Evolutionary conservation across 2,797 vertebrate species (phyloP).

Genomic region (Ceryle rudis): DNA sequence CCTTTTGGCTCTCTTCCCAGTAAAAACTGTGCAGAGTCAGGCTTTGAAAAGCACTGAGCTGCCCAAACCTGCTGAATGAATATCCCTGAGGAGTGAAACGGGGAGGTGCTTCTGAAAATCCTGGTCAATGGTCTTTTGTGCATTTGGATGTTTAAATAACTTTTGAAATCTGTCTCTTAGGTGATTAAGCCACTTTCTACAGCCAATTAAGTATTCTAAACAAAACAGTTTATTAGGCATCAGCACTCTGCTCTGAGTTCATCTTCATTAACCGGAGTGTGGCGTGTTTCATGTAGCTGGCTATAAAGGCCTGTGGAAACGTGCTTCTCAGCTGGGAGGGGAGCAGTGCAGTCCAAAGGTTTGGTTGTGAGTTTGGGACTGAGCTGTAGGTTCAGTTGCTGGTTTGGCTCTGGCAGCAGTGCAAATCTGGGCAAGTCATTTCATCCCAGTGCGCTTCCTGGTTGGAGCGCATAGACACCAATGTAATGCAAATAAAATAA

Average conservation of each 20-base stretch:
- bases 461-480: not conserved
- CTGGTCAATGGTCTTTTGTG: constrained; percentile 6
- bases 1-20: not conserved
- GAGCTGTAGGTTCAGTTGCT: not conserved
- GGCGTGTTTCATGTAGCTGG: not conserved
- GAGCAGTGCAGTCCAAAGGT: not conserved
- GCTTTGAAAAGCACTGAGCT: not conserved
- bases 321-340: constrained; percentile 18
- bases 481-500: not conserved
- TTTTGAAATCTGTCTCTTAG: constrained; percentile 20
- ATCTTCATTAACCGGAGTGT: not conserved
- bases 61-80: constrained; percentile 3
- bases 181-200: constrained; percentile 41
- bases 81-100: not conserved
- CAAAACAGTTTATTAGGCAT: constrained; percentile 46
- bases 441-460: not conserved
- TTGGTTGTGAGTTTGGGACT: not conserved
- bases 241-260: not conserved
- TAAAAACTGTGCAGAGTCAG: not conserved
- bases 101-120: not conserved
- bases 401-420: not conserved
- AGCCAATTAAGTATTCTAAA: constrained; percentile 15
- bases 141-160: not conserved
- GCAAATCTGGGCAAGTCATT: constrained; percentile 35
- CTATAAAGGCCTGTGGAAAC: not conserved